phyloP scores from a whole-genome alignment of 2,113 vertebrate species.

The Cygnus atratus region DNA sequence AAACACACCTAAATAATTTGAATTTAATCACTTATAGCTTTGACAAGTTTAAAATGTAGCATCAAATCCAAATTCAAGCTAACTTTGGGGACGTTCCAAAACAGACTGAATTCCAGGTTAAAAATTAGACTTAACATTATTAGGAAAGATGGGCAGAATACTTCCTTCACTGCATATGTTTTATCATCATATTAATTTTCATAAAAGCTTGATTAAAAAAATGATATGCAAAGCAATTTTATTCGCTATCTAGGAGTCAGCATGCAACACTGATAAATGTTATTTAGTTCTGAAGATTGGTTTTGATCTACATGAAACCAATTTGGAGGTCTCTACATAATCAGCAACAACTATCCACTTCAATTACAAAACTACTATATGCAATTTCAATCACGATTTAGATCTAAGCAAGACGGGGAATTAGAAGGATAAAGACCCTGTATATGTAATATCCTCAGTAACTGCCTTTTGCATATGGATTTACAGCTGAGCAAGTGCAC shows the following conservation, averaged over 20 bases:
- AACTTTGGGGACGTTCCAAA: background rate
- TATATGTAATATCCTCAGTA: background rate
- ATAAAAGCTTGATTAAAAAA: background rate
- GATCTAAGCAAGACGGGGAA: background rate
- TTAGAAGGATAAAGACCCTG: background rate
- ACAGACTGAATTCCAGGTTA: background rate
- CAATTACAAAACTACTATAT: background rate
- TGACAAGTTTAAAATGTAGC: background rate
- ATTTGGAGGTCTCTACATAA: background rate
- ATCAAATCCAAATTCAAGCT: background rate
- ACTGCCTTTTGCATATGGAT: background rate
- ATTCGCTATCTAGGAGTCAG: background rate
- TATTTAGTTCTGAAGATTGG: background rate
- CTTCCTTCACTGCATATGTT: background rate
- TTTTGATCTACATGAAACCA: background rate
- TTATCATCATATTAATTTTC: background rate
- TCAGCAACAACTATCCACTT: background rate
- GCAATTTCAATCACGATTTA: background rate
- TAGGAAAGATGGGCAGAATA: background rate
- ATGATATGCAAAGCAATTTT: background rate
- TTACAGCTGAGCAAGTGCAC: conserved; percentile 5
- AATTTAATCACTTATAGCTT: background rate
- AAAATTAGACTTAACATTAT: background rate
- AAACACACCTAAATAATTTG: background rate
- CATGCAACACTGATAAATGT: background rate